These are phyloP conservation scores for Scophthalmus maximus DNA, from an alignment of 2,113 vertebrate genomes.

Conservation along the genomic window DNA sequence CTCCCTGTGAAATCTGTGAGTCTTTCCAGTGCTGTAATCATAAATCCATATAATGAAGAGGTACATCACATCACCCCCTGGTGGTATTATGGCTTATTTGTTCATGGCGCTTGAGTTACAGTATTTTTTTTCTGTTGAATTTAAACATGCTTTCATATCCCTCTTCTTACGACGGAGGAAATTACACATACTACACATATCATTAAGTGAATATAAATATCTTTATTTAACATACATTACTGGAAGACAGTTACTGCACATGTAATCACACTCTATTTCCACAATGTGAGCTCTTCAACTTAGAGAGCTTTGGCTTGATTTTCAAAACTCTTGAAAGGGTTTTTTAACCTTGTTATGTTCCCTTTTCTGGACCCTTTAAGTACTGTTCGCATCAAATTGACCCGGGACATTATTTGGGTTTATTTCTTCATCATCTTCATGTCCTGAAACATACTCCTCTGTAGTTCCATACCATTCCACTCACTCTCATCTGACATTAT, in stretches of 20 bases:
- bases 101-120: no score
- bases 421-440: no score
- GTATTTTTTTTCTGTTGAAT: not conserved
- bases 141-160: not conserved
- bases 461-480: no score
- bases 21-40: not conserved
- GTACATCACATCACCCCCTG: slow-evolving; percentile 2
- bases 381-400: no score
- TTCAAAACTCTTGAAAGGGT: no score
- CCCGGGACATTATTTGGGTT: no score
- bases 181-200: no score
- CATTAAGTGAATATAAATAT: no score
- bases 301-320: not conserved
- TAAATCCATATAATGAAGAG: not conserved
- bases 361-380: no score
- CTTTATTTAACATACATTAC: not conserved
- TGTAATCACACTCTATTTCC: not conserved
- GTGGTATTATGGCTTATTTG: not conserved
- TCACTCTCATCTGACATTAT: no score
- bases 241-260: not conserved
- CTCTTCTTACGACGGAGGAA: not conserved
- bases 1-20: not conserved
- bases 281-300: not conserved
- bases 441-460: no score
- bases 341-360: no score